phyloP scores from a whole-genome alignment of 2,797 vertebrate genomes.

The Pangasius sanitwongsei region DNA sequence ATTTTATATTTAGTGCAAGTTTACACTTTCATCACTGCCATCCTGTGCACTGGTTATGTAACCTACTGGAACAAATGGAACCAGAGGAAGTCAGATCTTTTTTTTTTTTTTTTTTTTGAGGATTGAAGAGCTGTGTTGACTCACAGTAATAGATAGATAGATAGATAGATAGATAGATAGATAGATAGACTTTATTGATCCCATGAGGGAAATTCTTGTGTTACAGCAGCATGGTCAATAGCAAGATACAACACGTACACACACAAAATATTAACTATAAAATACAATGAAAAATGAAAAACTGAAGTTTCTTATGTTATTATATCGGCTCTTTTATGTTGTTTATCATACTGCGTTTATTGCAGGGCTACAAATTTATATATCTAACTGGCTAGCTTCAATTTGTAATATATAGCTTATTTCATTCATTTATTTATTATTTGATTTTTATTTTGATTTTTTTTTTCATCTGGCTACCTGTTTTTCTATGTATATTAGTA shows the following conservation, averaged over 20 bases:
- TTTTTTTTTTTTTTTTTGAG: not conserved
- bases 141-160: too few species aligned
- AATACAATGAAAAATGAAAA: too few species aligned
- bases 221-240: too few species aligned
- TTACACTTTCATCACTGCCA: not conserved
- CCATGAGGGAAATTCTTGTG: too few species aligned
- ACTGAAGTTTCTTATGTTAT: not conserved
- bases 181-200: too few species aligned
- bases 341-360: not conserved
- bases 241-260: too few species aligned
- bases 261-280: too few species aligned
- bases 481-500: not conserved
- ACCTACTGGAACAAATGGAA: not conserved
- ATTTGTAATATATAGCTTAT: not conserved
- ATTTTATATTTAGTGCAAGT: not conserved
- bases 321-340: not conserved
- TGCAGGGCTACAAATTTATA: not conserved
- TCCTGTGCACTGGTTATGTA: not conserved
- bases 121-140: too few species aligned
- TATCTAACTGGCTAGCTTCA: not conserved
- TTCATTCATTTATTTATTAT: not conserved
- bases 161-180: too few species aligned
- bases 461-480: not conserved
- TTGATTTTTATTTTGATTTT: not conserved
- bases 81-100: not conserved